These are phyloP conservation scores for Podarcis cretensis DNA, from an alignment of 2,113 vertebrate species.

Conservation along the genomic window DNA sequence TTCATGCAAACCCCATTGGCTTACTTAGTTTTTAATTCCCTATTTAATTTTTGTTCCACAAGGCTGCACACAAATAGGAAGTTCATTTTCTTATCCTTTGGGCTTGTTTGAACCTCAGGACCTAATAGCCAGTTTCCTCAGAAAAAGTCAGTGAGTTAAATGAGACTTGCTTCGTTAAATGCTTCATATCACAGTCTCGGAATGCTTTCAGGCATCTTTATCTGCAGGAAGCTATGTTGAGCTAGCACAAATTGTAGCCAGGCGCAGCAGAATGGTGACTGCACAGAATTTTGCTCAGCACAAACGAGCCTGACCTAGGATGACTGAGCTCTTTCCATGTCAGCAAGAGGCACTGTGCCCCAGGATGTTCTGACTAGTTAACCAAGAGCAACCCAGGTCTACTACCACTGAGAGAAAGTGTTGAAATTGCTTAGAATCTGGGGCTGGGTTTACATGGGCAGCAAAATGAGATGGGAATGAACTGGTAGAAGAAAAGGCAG, in stretches of 20 bases:
- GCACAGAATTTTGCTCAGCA: background rate
- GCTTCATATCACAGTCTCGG: background rate
- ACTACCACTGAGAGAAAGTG: background rate
- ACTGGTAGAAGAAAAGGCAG: background rate
- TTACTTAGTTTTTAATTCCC: background rate
- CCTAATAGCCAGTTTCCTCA: background rate
- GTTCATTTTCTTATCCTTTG: background rate
- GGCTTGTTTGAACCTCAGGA: background rate
- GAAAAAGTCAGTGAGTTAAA: background rate
- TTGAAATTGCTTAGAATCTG: background rate
- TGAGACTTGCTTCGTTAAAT: background rate
- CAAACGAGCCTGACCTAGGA: background rate
- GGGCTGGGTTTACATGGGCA: background rate
- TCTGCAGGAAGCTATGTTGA: background rate
- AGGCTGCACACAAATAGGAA: conserved; percentile 17
- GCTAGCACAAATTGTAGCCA: background rate
- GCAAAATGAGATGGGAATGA: background rate
- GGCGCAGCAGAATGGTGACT: background rate
- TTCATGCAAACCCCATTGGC: conserved; percentile 41
- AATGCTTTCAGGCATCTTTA: background rate
- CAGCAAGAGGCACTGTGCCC: background rate
- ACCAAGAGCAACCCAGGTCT: background rate
- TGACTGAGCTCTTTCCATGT: background rate
- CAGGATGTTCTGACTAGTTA: background rate
- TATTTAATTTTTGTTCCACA: background rate